phyloP scores from a whole-genome alignment of 1,140 invertebrate species.

The Armadillidium nasatum region DNA sequence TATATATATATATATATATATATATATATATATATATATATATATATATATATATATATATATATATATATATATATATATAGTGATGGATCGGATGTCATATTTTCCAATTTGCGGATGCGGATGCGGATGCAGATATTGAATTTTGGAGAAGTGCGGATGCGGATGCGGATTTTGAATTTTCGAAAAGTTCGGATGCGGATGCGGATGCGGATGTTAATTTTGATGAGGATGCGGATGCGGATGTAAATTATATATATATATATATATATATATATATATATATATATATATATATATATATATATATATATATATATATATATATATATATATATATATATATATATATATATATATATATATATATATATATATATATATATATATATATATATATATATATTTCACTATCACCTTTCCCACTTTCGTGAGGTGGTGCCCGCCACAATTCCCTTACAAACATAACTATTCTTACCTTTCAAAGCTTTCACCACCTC shows the following conservation, averaged over 20 bases:
- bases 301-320: background rate
- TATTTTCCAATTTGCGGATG: too few species aligned
- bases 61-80: too few species aligned
- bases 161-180: background rate
- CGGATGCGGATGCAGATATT: background rate
- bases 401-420: too few species aligned
- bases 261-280: background rate
- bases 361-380: constrained; percentile 24
- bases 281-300: background rate
- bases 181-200: too few species aligned
- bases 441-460: too few species aligned
- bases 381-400: constrained; percentile 24
- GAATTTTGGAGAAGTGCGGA: background rate
- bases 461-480: too few species aligned
- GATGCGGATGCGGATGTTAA: too few species aligned
- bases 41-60: constrained; percentile 20
- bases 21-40: background rate
- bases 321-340: background rate
- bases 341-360: constrained; percentile 17
- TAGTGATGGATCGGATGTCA: too few species aligned
- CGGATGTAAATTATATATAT: too few species aligned
- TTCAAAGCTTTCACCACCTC: too few species aligned
- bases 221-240: too few species aligned
- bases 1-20: background rate
- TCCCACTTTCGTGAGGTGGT: too few species aligned